Evolutionary conservation across 1,140 invertebrate species (phyloP), one percentile per base, ranked within the genome.

Genomic region (Procambarus virginalis): DNA sequence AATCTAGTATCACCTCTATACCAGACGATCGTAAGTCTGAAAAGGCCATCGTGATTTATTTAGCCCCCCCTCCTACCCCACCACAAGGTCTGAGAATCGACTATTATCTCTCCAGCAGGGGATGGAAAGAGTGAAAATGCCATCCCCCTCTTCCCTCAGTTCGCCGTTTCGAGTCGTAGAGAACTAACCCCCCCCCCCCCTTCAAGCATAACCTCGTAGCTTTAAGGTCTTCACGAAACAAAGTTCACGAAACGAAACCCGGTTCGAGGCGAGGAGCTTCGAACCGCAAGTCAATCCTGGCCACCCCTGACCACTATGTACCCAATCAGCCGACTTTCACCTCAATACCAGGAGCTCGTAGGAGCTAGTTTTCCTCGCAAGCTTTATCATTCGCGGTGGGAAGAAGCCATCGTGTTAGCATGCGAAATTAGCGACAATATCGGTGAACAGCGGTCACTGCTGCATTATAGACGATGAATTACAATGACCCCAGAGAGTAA

Each of bases 381-480:
- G 3, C 48, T 85, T 68, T n/a, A 86, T 86, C 84, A 86, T 78
- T 86, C 58, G 84, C 76, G 84, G 84, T 86, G 84, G 84, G 84
- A 86, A 86, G 76, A 78, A 86, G 34, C 3, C 73, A 77, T 76
- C 48, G 76, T 46, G 84, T 86, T 78, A 86, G 84, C 75, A 86
- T 86, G 76, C 48, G 84, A 78, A 86, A 86, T 86, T 86, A 86
- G 84, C 76, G 75, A 86, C 76, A 77, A 78, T 86, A 86, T 86
- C 84, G 73, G 49, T 49, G 84, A 17, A 68, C 84, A 60, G 70
- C 49, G 84, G 84, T 76, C 73, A 58, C 48, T 51, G 22, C 14
- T 86, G 84, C 84, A 86, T 86, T 55, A 86, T 86, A 76, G 75
- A 86, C 46, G 49, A 60, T 45, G 75, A 34, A 78, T 60, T 60